Evolutionary conservation across 2,113 vertebrate genomes (phyloP).

Genomic region (Dicerorhinus sumatrensis): DNA sequence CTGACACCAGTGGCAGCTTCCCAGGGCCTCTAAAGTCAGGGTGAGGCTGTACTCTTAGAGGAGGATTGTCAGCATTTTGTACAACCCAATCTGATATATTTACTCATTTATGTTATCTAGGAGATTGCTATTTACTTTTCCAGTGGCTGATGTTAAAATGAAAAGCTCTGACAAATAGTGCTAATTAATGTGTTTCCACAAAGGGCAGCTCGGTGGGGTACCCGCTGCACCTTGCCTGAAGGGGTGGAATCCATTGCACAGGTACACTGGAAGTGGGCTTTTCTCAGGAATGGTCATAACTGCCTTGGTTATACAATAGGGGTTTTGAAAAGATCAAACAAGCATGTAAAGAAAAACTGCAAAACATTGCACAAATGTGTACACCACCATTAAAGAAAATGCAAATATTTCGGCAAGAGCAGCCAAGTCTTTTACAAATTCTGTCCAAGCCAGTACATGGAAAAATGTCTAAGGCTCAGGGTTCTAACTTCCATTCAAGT

Average conservation of each 20-base stretch:
- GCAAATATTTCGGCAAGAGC: not conserved
- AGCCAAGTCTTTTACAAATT: not conserved
- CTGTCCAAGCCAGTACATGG: not conserved
- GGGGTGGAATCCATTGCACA: not conserved
- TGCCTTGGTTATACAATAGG: not conserved
- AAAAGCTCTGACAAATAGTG: constrained; percentile 53
- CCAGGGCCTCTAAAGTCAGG: not conserved
- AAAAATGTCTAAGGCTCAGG: not conserved
- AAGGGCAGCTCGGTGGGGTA: not conserved
- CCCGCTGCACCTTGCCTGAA: not conserved
- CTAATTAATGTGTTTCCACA: not conserved
- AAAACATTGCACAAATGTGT: not conserved
- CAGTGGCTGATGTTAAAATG: not conserved
- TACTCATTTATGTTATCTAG: constrained; percentile 56
- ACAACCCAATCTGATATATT: not conserved
- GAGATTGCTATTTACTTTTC: constrained; percentile 51
- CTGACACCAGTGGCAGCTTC: not conserved
- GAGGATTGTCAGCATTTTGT: not conserved
- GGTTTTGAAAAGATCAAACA: not conserved
- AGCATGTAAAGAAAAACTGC: not conserved
- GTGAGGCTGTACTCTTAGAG: not conserved
- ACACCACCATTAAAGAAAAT: not conserved
- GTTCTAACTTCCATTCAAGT: not conserved
- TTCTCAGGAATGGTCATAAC: not conserved
- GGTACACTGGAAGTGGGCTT: not conserved